These are phyloP conservation scores for Pammene aurita DNA, from an alignment of 2,888 invertebrate genomes.

Conservation along the genomic window DNA sequence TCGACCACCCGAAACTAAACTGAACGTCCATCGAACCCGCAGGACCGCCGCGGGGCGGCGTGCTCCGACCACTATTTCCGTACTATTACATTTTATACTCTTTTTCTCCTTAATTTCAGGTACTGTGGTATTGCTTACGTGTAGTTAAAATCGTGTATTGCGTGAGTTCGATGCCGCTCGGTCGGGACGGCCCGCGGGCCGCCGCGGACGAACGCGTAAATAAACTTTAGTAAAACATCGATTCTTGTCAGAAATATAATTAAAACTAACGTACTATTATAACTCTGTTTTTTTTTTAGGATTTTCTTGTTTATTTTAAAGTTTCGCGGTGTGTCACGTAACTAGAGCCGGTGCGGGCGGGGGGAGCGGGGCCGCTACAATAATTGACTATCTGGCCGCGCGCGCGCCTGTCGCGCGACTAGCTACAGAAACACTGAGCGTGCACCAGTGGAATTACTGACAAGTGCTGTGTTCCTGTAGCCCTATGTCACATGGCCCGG, in stretches of 20 bases:
- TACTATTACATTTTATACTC: slow-evolving; percentile 69
- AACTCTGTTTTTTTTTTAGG: slow-evolving; percentile 70
- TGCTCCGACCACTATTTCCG: slow-evolving; percentile 61
- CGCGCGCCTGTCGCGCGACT: slow-evolving; percentile 36
- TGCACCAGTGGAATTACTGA: background rate
- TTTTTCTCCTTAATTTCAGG: slow-evolving; percentile 70
- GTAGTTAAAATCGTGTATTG: slow-evolving; percentile 65
- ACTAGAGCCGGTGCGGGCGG: slow-evolving; percentile 62
- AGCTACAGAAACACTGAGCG: too few species aligned
- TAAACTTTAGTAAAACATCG: slow-evolving; percentile 81
- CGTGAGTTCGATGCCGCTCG: slow-evolving; percentile 33
- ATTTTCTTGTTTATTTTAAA: slow-evolving; percentile 55
- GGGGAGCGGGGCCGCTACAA: slow-evolving; percentile 61
- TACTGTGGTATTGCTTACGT: slow-evolving; percentile 81
- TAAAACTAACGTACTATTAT: slow-evolving; percentile 81
- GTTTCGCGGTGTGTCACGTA: slow-evolving; percentile 70
- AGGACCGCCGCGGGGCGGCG: slow-evolving; percentile 3
- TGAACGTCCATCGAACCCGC: slow-evolving; percentile 38
- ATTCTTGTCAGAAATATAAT: slow-evolving; percentile 82
- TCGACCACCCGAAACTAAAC: slow-evolving; percentile 46
- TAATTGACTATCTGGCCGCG: slow-evolving; percentile 76
- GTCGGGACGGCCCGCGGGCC: slow-evolving; percentile 51
- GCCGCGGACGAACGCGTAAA: slow-evolving; percentile 73
- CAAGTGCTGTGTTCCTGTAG: background rate
- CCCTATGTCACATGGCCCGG: background rate